Evolutionary conservation across 2,113 vertebrate genomes (phyloP), one percentile per base, ranked within the genome.

Genomic region (Perca schrenkii): DNA sequence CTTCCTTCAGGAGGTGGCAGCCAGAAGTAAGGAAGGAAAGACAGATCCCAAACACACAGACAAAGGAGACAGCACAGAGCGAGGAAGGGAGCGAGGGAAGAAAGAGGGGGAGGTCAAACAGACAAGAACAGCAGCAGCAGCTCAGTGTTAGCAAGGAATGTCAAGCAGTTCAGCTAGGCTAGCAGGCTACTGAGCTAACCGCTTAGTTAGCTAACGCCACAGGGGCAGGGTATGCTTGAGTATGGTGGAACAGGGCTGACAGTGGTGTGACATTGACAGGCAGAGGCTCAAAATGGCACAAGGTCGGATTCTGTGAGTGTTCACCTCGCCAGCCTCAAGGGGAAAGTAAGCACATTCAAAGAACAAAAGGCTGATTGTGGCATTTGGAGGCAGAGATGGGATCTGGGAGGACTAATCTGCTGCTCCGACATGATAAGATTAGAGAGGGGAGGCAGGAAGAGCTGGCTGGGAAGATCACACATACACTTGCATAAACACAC

Each of bases 371-470:
- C 83, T 88, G 91, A 92, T 90, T 93, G 92, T 94, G 90, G 91
- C 91, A 90, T 93, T 90, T 87, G 86, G 85, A 87, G 74, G 87
- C 85, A 90, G 88, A 82, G 89, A 93, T 89, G 88, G 81, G 87
- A 94, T 93, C 91, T 88, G 88, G 91, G 86, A 90, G 84, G 92
- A 94, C 93, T 94, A 94, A 95, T 95, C 94, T 95, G 87, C 92
- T 90, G 84, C 90, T 90, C 69, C 63, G 86, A 94, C 92, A 94
- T 91, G 93, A 96, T 95, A 90, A 94, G 94, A 95, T 95, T 94
- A 95, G 90, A 90, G 88, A 76, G 53, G 71, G 86, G 82, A 83
- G 91, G 89, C 93, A 91, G 92, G 91, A 92, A 94, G 89, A 87
- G 83, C 89, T 84, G 89, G 90, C 86, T 81, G 84, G 80, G 74